Conservation (phyloP, 2,113 vertebrate species). For the Rhinogobius similis region DNA sequence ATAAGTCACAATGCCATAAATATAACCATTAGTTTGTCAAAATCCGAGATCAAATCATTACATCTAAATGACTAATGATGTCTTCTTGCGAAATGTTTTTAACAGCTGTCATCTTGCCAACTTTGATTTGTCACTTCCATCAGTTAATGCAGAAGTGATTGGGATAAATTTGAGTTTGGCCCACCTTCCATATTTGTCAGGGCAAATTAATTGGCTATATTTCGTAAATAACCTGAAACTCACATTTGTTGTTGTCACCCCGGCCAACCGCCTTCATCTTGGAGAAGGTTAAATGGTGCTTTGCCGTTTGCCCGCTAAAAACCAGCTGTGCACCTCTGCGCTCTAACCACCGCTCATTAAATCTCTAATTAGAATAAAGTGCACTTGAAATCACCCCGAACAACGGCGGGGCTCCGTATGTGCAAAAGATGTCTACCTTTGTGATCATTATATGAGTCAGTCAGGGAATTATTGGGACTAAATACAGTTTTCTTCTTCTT, state of each 20-base stretch:
- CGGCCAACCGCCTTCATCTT: constrained; percentile 15
- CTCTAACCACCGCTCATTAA: constrained; percentile 40
- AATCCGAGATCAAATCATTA: constrained; percentile 21
- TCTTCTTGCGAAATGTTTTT: constrained; percentile 30
- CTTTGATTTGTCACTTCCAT: constrained; percentile 8
- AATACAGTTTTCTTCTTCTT: background rate
- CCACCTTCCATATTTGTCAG: constrained; percentile 3
- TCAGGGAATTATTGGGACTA: background rate
- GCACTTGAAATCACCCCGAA: constrained; percentile 55
- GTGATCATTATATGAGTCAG: background rate
- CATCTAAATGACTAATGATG: constrained; percentile 13
- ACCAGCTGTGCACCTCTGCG: constrained; percentile 46
- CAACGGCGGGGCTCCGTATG: constrained; percentile 20
- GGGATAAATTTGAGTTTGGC: background rate
- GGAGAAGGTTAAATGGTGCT: constrained; percentile 39
- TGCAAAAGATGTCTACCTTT: constrained; percentile 24
- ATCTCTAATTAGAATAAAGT: constrained; percentile 56
- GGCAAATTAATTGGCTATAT: constrained; percentile 50
- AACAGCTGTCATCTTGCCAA: constrained; percentile 32
- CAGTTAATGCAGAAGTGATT: constrained; percentile 2
- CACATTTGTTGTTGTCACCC: constrained; percentile 36
- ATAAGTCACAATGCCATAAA: constrained; percentile 6
- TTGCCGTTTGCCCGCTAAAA: constrained; percentile 25
- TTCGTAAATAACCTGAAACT: constrained; percentile 35
- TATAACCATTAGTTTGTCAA: constrained; percentile 16